Conservation (phyloP, 2,113 vertebrate genomes). For the Melospiza melodia region DNA sequence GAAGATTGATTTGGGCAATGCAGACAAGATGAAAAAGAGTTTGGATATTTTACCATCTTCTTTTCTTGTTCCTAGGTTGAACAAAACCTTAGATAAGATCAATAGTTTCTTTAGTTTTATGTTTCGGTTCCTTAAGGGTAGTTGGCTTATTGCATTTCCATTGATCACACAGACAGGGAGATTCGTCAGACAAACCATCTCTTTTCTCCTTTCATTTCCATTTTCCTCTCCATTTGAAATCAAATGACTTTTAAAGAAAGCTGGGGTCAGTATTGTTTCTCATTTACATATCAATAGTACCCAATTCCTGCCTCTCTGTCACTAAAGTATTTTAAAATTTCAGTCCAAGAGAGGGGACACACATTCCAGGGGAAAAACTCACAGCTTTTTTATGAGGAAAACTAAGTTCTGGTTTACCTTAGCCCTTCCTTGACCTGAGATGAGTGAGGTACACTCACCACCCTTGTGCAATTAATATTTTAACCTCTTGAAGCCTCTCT, state of each 20-base stretch:
- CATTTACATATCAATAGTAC: constrained; percentile 45
- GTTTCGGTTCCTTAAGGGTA: constrained; percentile 47
- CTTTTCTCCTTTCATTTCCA: constrained; percentile 39
- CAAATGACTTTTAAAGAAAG: constrained; percentile 52
- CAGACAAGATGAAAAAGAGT: background rate
- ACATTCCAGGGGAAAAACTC: background rate
- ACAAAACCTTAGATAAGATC: constrained; percentile 57
- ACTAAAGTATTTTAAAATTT: background rate
- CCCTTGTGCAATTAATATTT: background rate
- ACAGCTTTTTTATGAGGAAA: background rate
- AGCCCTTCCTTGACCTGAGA: background rate
- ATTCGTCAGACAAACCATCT: constrained; percentile 42
- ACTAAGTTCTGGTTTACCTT: background rate
- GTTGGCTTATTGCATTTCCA: constrained; percentile 62
- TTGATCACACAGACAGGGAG: constrained; percentile 48
- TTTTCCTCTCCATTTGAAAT: constrained; percentile 30
- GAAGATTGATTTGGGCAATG: background rate
- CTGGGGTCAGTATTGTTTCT: constrained; percentile 27
- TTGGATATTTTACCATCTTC: background rate
- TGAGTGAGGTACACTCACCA: background rate
- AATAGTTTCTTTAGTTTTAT: constrained; percentile 63
- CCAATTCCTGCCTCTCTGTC: background rate
- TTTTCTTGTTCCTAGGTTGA: constrained; percentile 15
- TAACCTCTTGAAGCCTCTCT: background rate
- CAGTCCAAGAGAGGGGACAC: background rate